A percentile compares a stretch with the other conserved stretches of the same genome.
phyloP scores from a whole-genome alignment of 2,888 invertebrate genomes.

The Acanthococcus lagerstroemiae region DNA sequence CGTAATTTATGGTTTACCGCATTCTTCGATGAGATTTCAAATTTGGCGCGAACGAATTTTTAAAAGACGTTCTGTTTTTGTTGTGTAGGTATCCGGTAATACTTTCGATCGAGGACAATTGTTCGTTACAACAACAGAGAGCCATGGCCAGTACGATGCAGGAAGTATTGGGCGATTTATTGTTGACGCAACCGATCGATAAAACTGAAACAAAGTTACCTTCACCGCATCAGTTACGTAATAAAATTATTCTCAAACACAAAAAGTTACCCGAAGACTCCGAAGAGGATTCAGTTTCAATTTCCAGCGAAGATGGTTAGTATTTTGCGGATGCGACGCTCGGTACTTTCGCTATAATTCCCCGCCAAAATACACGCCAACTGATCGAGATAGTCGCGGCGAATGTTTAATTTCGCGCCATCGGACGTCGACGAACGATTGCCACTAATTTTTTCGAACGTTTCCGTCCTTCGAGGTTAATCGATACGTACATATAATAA shows the following conservation, averaged over 20 bases:
- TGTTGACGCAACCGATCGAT: conserved; percentile 65
- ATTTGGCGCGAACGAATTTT: too few species aligned
- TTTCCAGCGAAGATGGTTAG: conserved; percentile 51
- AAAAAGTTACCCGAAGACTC: conserved; percentile 86
- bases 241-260: conserved; percentile 76
- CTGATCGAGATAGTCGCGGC: too few species aligned
- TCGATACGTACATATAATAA: too few species aligned
- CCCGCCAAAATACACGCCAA: too few species aligned
- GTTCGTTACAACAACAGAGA: conserved; percentile 76
- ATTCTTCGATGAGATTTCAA: too few species aligned
- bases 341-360: too few species aligned
- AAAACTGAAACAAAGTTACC: conserved; percentile 69
- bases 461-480: too few species aligned
- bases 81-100: conserved; percentile 63
- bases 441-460: too few species aligned
- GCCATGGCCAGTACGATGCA: conserved; percentile 78
- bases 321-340: too few species aligned
- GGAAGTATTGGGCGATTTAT: conserved; percentile 77
- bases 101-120: conserved; percentile 85
- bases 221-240: conserved; percentile 67
- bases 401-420: too few species aligned
- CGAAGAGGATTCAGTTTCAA: conserved; percentile 56
- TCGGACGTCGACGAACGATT: too few species aligned
- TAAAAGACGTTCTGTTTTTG: conserved; percentile 2
- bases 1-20: too few species aligned